Evolutionary conservation across 2,113 vertebrate species (phyloP).

Genomic region (Aegithalos caudatus): DNA sequence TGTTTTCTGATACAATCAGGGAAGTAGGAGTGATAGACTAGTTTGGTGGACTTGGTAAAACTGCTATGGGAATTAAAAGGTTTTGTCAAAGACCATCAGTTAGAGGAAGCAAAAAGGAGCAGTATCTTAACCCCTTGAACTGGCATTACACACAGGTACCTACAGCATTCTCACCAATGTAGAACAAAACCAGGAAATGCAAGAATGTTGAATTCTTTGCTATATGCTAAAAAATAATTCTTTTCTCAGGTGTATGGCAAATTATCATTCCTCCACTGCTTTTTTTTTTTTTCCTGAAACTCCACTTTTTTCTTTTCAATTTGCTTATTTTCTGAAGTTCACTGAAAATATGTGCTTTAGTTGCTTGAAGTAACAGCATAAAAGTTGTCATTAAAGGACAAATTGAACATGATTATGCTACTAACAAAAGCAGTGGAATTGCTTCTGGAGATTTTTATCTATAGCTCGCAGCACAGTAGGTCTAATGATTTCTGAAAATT

Average conservation of each 20-base stretch:
- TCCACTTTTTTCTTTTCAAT: neutral
- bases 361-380: neutral
- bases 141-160: neutral
- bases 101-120: neutral
- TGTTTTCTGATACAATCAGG: neutral
- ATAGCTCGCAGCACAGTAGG: neutral
- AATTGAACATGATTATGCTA: neutral
- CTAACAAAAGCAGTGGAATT: neutral
- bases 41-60: neutral
- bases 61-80: neutral
- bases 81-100: neutral
- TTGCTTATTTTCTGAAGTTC: neutral
- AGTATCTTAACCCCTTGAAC: neutral
- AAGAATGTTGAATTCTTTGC: neutral
- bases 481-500: conserved; percentile 39
- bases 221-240: neutral
- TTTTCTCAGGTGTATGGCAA: neutral
- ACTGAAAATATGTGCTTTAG: neutral
- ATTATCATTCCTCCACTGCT: neutral
- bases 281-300: neutral
- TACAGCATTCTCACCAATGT: neutral
- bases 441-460: conserved; percentile 36
- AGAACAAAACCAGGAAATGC: neutral
- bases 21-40: neutral
- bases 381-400: conserved; percentile 17